Evolutionary conservation across 2,888 invertebrate genomes (phyloP).

Genomic region (Yponomeuta evonymella): DNA sequence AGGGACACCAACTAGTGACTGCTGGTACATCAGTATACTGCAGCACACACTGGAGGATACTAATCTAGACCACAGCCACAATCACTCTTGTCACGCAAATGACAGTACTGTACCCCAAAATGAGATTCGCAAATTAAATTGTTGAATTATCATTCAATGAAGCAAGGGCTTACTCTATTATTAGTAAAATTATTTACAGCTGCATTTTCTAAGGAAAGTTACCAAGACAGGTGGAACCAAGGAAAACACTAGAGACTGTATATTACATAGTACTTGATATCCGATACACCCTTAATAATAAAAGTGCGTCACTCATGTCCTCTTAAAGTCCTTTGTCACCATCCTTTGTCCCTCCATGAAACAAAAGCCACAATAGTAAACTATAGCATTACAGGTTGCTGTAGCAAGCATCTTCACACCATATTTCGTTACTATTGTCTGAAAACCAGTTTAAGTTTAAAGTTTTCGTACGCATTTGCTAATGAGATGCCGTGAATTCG

Average conservation of each 20-base stretch:
- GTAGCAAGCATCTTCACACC: background rate
- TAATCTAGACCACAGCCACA: no score
- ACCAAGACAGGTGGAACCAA: background rate
- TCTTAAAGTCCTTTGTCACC: background rate
- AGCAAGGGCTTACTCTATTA: no score
- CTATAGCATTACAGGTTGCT: background rate
- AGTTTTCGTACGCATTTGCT: slow-evolving; percentile 43
- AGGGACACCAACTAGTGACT: no score
- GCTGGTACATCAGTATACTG: no score
- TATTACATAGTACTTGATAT: background rate
- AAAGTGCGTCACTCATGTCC: background rate
- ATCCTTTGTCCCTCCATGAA: background rate
- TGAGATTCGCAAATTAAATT: no score
- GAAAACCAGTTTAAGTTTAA: slow-evolving; percentile 45
- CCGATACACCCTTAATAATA: background rate
- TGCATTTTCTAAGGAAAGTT: no score
- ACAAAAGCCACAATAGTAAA: background rate
- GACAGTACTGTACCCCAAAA: no score
- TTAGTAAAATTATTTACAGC: no score
- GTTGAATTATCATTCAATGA: no score
- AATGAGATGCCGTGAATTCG: slow-evolving; percentile 24
- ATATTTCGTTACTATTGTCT: slow-evolving; percentile 38
- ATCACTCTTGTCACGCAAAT: no score
- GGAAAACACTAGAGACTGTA: background rate
- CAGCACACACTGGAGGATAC: no score